Base-by-base conservation (phyloP, 2,888 invertebrate species). In the Rhopalosiphum nymphaeae region DNA sequence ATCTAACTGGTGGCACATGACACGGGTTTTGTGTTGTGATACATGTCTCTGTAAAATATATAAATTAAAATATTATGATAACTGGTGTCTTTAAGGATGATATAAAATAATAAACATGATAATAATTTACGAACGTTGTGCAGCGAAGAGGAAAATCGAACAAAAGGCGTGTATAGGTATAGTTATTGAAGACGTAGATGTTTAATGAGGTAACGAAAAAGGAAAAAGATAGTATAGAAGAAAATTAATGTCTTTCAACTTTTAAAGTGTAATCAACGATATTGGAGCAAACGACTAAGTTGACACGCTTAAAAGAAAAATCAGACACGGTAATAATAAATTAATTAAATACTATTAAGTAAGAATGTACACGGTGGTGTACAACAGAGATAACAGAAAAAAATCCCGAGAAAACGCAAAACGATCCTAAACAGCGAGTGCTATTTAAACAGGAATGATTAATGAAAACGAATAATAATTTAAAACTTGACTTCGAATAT, bases 41-140 rank as follows among this genome's bases (percentile, higher is more conserved):
- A 67, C 87, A 92, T 16, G 67, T 92, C 26, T 92, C 92, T 92
- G 67, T 67, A 92, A 92, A 91, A 67, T 90, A 90, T 16, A 91
- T 42, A 10, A 84, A 91, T 84, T 42, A 91, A 29, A 56, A 88
- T 56, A 1, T 29, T 44, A 42, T 21, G 21, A 78, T 7, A 78
- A 78, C 7, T 36, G 1, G 21, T 5, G 5, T 13, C 13, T 67
- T n/a, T 36, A 78, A 78, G n/a, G 36, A 78, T 36, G 3, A 53
- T 78, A n/a, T 13, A 36, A 5, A 21, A 16, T 78, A 36, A 78
- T 78, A 2, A 78, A 78, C 16, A 78, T 16, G 21, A 78, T 78
- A 36, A 78, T n/a, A 78, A 36, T 78, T 78, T 78, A 78, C 36
- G n/a, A 78, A 78, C 36, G 67, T 7, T 36, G 36, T 78, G 36